Evolutionary conservation across 2,888 invertebrate species (phyloP), one percentile per base, ranked within the genome.

Genomic region (Ichneumon xanthorius): DNA sequence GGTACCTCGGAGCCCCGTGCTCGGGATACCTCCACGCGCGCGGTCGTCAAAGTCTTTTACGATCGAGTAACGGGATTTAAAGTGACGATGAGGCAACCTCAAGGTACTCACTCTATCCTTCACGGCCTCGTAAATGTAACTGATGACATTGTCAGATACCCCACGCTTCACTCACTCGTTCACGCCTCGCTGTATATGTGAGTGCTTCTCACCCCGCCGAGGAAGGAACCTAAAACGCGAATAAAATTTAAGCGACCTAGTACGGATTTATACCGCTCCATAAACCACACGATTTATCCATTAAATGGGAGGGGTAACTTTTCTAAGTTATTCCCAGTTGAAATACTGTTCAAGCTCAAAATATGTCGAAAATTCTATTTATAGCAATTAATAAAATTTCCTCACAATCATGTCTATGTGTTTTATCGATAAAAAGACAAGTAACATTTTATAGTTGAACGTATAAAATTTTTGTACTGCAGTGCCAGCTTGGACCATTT

Each of bases 1-100:
- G 71, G 55, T 78, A 82, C 81, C 83, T 70, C 71, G 72, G 19
- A 70, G 48, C 67, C n/a, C 72, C 65, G 70, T 70, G 72, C 82
- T 68, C 68, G 73, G 80, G 80, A 83, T 86, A 86, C 82, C 86
- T 77, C 67, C 80, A 80, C 71, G 73, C 48, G 92, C 92, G 88
- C 93, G 93, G 93, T 93, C 94, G 93, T 94, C 93, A 94, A 93
- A 93, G 92, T 92, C 93, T 93, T 93, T 93, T 93, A 93, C 93
- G 94, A 94, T 92, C 93, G 91, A 90, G 92, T 93, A 92, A 94
- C 93, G 93, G 93, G 93, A 94, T 94, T 94, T 94, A 94, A 94
- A 94, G 94, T 92, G 94, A 93, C 93, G 93, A 94, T 93, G 93
- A 93, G 93, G 93, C 93, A 93, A 94, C 93, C 93, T 93, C 93